A percentile compares a stretch with the other conserved stretches of the same genome.
These are phyloP conservation scores for Phocoena phocoena DNA, from an alignment of 2,113 vertebrate species.

Conservation along the genomic window DNA sequence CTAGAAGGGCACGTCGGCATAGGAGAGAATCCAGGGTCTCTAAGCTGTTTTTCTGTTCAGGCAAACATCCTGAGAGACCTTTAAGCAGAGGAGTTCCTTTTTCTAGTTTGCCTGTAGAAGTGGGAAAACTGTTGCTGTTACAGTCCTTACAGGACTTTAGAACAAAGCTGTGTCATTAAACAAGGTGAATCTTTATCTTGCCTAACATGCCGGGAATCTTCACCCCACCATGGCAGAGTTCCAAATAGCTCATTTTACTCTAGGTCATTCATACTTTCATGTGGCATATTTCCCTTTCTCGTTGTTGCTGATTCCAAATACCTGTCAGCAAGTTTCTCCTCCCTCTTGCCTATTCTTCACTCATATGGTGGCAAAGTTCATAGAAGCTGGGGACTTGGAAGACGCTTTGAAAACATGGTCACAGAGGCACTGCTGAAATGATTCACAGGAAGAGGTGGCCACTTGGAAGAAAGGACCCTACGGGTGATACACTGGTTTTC, in stretches of 20 bases:
- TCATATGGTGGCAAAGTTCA: slow-evolving; percentile 49
- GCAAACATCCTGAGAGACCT: slow-evolving; percentile 70
- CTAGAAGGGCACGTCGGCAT: slow-evolving; percentile 43
- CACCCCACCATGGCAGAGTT: slow-evolving; percentile 61
- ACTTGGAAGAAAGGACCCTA: slow-evolving; percentile 41
- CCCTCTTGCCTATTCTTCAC: slow-evolving; percentile 27
- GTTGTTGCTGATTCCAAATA: slow-evolving; percentile 59
- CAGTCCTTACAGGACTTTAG: slow-evolving; percentile 60
- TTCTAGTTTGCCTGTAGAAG: slow-evolving; percentile 55
- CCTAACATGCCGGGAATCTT: slow-evolving; percentile 55
- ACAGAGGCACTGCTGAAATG: slow-evolving; percentile 7
- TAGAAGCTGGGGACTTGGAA: slow-evolving; percentile 48
- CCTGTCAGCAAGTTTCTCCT: slow-evolving; percentile 47
- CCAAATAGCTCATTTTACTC: slow-evolving; percentile 40
- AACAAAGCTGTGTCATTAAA: slow-evolving; percentile 65
- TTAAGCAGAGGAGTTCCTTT: slow-evolving; percentile 70
- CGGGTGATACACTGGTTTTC: slow-evolving; percentile 39
- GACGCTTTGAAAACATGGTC: slow-evolving; percentile 45
- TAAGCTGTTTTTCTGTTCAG: slow-evolving; percentile 65
- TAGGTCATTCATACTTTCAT: background rate
- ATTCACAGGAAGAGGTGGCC: slow-evolving; percentile 56
- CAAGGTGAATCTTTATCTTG: slow-evolving; percentile 63
- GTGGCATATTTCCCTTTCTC: slow-evolving; percentile 68
- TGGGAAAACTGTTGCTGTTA: slow-evolving; percentile 55
- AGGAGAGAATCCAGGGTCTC: slow-evolving; percentile 70